A percentile compares a stretch with the other conserved stretches of the same genome.
Conservation (phyloP, 1,140 invertebrate genomes). For the Lordiphosa collinella region DNA sequence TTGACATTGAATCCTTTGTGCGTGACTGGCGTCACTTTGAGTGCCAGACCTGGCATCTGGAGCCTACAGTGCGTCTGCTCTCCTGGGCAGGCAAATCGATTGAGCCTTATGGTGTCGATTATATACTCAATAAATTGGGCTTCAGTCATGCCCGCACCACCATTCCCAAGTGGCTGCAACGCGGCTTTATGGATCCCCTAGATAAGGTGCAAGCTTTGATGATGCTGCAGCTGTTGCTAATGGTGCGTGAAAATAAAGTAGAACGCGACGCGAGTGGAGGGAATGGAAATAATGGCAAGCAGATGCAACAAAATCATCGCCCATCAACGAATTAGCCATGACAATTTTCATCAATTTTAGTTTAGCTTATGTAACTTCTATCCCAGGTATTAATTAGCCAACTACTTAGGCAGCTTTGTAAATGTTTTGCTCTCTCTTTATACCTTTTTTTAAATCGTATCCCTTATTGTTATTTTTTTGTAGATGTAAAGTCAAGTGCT, state of each 20-base stretch:
- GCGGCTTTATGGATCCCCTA: slow-evolving; percentile 97
- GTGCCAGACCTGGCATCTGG: slow-evolving; percentile 98
- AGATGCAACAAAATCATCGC: slow-evolving; percentile 48
- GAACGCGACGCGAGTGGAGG: slow-evolving; percentile 29
- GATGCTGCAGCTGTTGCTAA: slow-evolving; percentile 84
- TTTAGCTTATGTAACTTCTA: slow-evolving; percentile 24
- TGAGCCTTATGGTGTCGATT: slow-evolving; percentile 98
- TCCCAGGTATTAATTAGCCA: slow-evolving; percentile 29
- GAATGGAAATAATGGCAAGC: slow-evolving; percentile 24
- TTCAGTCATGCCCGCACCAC: slow-evolving; percentile 98
- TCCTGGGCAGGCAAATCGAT: slow-evolving; percentile 98
- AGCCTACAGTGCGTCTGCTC: slow-evolving; percentile 95
- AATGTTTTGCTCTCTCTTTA: slow-evolving; percentile 58
- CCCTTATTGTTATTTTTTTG: slow-evolving; percentile 14
- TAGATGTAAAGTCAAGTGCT: slow-evolving; percentile 58
- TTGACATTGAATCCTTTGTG: slow-evolving; percentile 76
- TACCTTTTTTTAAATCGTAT: slow-evolving; percentile 17
- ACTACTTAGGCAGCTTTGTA: slow-evolving; percentile 35
- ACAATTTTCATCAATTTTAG: slow-evolving; percentile 50
- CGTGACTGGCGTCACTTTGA: slow-evolving; percentile 92
- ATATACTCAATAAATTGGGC: slow-evolving; percentile 97
- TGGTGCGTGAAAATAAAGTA: slow-evolving; percentile 79
- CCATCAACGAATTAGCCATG: slow-evolving; percentile 51
- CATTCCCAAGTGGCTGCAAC: slow-evolving; percentile 99
- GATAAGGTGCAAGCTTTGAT: slow-evolving; percentile 90